phyloP scores from a whole-genome alignment of 1,140 invertebrate species.

The Bradysia coprophila region DNA sequence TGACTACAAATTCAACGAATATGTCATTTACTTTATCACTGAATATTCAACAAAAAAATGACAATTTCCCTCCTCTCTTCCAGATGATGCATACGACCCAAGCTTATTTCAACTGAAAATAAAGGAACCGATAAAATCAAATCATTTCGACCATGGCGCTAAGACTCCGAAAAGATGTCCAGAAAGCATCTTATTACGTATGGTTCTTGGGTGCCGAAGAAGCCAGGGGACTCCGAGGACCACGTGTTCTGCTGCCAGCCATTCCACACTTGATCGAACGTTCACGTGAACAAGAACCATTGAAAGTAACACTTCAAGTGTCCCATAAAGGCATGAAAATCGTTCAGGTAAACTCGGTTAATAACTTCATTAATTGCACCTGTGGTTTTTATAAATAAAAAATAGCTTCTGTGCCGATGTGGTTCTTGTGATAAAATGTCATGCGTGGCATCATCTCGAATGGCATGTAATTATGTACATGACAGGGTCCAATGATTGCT shows the following conservation, averaged over 20 bases:
- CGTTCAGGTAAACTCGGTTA: conserved; percentile 38
- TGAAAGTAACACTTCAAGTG: conserved; percentile 76
- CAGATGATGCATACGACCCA: too few species aligned
- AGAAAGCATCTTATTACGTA: conserved; percentile 94
- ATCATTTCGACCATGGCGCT: too few species aligned
- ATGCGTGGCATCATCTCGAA: neutral
- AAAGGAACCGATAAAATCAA: too few species aligned
- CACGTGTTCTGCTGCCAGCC: conserved; percentile 62
- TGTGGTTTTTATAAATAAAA: neutral
- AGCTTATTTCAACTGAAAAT: too few species aligned
- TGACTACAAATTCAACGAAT: too few species aligned
- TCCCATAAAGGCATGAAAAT: conserved; percentile 89
- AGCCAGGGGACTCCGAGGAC: conserved; percentile 68
- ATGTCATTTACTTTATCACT: too few species aligned
- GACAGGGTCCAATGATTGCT: too few species aligned
- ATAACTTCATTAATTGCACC: neutral
- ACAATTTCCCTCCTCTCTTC: too few species aligned
- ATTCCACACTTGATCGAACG: conserved; percentile 66
- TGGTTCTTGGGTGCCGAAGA: conserved; percentile 96
- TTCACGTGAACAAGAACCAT: conserved; percentile 70
- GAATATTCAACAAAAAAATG: too few species aligned
- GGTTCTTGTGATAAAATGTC: neutral
- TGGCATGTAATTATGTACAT: neutral
- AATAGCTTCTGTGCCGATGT: too few species aligned
- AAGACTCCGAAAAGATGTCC: conserved; percentile 65